phyloP scores from a whole-genome alignment of 2,888 invertebrate genomes.

The Lobophora halterata region DNA sequence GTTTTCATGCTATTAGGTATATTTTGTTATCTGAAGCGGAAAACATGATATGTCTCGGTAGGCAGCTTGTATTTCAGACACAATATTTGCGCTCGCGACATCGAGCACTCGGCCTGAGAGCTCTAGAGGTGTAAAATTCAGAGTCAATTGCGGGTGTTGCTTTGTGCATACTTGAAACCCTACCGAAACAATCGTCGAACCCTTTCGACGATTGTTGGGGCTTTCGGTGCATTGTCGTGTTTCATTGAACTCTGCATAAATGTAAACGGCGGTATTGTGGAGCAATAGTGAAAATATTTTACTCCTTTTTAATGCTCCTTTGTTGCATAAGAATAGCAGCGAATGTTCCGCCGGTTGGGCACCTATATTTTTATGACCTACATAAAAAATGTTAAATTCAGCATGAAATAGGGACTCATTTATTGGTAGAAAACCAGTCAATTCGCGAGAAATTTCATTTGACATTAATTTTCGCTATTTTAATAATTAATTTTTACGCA shows the following conservation, averaged over 20 bases:
- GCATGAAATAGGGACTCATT: too few species aligned
- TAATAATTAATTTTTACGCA: constrained; percentile 12
- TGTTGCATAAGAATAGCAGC: constrained; percentile 16
- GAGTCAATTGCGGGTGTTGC: constrained; percentile 55
- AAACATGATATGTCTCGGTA: constrained; percentile 4
- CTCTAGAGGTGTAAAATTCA: constrained; percentile 49
- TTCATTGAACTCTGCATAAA: constrained; percentile 27
- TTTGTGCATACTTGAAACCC: constrained; percentile 52
- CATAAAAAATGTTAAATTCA: too few species aligned
- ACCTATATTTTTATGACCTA: too few species aligned
- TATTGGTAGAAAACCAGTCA: too few species aligned
- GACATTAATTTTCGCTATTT: not conserved
- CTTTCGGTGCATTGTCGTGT: constrained; percentile 31
- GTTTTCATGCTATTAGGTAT: not conserved
- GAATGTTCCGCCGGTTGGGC: constrained; percentile 10
- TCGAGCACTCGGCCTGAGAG: constrained; percentile 40
- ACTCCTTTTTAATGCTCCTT: constrained; percentile 18
- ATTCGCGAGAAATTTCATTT: too few species aligned
- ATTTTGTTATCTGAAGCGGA: not conserved
- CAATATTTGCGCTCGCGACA: constrained; percentile 51
- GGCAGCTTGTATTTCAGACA: constrained; percentile 14
- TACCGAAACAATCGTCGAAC: too few species aligned
- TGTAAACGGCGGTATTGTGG: constrained; percentile 19
- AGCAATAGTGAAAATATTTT: constrained; percentile 18
- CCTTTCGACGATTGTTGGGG: constrained; percentile 33